Evolutionary conservation across 2,888 invertebrate genomes (phyloP).

Genomic region (Zaprionus bogoriensis): DNA sequence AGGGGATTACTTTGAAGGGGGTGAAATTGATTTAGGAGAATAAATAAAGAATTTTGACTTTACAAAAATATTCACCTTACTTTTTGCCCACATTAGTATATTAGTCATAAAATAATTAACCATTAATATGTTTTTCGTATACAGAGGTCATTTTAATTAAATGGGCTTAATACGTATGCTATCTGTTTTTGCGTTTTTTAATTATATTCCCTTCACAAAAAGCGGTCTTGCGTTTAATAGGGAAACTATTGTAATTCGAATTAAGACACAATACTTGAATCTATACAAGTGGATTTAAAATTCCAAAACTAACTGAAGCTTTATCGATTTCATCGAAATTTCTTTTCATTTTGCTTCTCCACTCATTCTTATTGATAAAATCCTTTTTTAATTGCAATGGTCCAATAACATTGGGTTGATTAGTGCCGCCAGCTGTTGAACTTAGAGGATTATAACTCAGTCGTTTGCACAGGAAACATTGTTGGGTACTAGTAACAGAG

Average conservation of each 20-base stretch:
- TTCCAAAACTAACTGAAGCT: constrained; percentile 70
- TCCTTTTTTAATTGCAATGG: constrained; percentile 46
- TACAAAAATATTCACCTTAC: too few species aligned
- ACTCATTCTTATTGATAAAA: constrained; percentile 47
- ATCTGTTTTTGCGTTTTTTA: neutral
- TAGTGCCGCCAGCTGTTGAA: neutral
- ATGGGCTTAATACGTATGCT: constrained; percentile 4
- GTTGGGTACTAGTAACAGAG: constrained; percentile 45
- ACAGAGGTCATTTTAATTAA: constrained; percentile 11
- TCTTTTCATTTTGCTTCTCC: constrained; percentile 64
- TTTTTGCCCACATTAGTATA: too few species aligned
- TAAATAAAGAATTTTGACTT: too few species aligned
- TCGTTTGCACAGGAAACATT: constrained; percentile 49
- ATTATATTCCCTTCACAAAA: constrained; percentile 62
- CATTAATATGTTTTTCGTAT: too few species aligned
- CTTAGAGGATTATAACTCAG: constrained; percentile 38
- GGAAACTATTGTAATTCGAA: neutral
- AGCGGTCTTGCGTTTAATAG: constrained; percentile 36
- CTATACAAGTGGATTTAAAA: constrained; percentile 67
- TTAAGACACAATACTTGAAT: constrained; percentile 18
- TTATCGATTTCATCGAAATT: constrained; percentile 71
- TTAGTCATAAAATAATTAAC: too few species aligned
- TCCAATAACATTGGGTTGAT: constrained; percentile 16
- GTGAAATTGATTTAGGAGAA: too few species aligned
- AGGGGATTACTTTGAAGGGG: too few species aligned